Conservation (phyloP, 2,113 vertebrate species). For the Leptobrachium ailaonicum region DNA sequence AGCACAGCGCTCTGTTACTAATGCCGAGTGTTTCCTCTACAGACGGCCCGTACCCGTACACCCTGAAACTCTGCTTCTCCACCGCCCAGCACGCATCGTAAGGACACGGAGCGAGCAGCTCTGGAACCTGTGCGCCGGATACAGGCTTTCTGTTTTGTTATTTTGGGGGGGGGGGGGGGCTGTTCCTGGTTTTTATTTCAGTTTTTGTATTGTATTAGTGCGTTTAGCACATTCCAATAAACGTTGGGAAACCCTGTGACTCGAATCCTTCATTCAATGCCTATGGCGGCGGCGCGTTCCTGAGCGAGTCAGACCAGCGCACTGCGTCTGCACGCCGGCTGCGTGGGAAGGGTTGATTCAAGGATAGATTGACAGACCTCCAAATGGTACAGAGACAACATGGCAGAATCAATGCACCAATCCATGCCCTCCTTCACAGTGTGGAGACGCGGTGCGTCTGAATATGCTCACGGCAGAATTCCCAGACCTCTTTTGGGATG, state of each 20-base stretch:
- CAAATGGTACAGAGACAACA: no score
- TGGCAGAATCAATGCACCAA: no score
- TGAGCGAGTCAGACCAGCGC: no score
- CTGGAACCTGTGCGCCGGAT: neutral
- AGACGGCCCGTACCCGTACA: conserved; percentile 91
- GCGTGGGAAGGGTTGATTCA: no score
- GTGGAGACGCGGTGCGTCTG: no score
- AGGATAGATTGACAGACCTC: no score
- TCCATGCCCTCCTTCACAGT: no score
- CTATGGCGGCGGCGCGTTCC: no score
- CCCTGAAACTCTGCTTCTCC: conserved; percentile 91
- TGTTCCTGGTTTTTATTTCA: conserved; percentile 1
- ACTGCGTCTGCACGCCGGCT: no score
- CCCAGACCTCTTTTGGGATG: no score
- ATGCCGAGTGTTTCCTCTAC: neutral
- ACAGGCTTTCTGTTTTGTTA: neutral
- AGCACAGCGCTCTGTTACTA: neutral
- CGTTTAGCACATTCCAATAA: conserved; percentile 29
- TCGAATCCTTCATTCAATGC: no score
- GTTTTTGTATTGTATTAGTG: conserved; percentile 16
- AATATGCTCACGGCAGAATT: no score
- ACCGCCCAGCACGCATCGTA: conserved; percentile 87
- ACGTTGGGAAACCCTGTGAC: neutral
- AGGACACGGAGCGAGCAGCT: conserved; percentile 38
- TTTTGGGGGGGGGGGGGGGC: neutral